Base-by-base conservation (phyloP, 2,888 invertebrate species). In the Xestobium rufovillosum region DNA sequence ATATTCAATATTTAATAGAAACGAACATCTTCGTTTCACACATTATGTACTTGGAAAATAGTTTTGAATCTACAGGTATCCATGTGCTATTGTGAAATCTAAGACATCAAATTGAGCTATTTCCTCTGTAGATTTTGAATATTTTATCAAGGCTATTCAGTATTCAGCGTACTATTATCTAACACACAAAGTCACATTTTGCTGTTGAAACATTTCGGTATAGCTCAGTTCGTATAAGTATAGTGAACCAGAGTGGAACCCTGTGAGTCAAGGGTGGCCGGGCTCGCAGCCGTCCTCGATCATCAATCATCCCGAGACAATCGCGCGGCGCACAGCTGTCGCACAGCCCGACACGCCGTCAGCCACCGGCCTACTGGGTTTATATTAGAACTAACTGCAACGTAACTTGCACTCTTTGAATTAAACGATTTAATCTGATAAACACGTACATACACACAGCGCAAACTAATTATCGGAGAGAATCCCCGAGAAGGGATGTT, bases 301-400 rank as follows among this genome's bases (percentile, higher is more conserved):
- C 73, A 73, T 73, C 73, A 73, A 73, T 73, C 73, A 73, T 73
- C 56, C 65, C 56, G 65, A 66, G 67, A 68, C 73, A 73, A 73
- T 73, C 72, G 72, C 69, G 68, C 66, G 62, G 67, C 65, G 68
- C 70, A 69, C 72, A 72, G 72, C 72, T 73, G 72, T 72, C 70
- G 70, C 68, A 67, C 66, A 58, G 57, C 56, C 59, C 58, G 57
- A 59, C 57, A 52, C 50, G 51, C 53, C 52, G 52, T 57, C 56
- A 60, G 57, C 59, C 59, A 59, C 59, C 59, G 60, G 57, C 56
- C 59, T 57, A 57, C 59, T 48, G 55, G 58, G 58, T 59, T 57
- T 58, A 58, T 59, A 57, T 56, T 55, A 56, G 57, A 56, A 58
- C 55, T 55, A 57, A 51, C 52, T 56, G 56, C 55, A 56, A 51